These are phyloP conservation scores for Congeria kusceri DNA, from an alignment of 2,888 invertebrate genomes.

Conservation along the genomic window DNA sequence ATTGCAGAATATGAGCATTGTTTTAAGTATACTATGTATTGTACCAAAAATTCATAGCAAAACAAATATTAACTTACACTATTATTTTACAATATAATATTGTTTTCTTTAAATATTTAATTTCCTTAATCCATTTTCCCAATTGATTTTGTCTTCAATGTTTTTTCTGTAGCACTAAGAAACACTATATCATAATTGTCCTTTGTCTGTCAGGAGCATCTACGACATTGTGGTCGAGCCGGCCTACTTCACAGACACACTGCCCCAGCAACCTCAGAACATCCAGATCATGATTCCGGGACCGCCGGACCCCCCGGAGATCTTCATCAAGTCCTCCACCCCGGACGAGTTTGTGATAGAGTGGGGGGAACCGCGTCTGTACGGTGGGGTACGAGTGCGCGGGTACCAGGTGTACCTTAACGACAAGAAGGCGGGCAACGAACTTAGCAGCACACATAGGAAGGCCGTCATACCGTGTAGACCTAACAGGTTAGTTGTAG, in stretches of 20 bases:
- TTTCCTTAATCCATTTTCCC: neutral
- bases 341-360: constrained; percentile 84
- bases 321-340: constrained; percentile 81
- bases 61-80: no score
- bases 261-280: constrained; percentile 77
- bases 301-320: constrained; percentile 84
- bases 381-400: constrained; percentile 81
- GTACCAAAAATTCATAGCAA: no score
- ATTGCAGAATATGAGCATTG: no score
- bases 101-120: neutral
- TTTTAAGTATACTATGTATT: no score
- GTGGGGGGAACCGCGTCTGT: constrained; percentile 84
- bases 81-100: no score
- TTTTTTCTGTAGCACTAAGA: no score
- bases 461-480: constrained; percentile 84
- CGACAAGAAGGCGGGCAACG: constrained; percentile 84
- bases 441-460: constrained; percentile 81
- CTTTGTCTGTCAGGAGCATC: constrained; percentile 72
- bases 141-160: neutral
- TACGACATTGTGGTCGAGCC: constrained; percentile 83
- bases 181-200: no score
- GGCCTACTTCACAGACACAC: constrained; percentile 77
- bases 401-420: constrained; percentile 85
- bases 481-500: constrained; percentile 80
- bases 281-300: constrained; percentile 84